Base-by-base conservation (phyloP, 2,888 invertebrate species). In the Synergus gifuensis region DNA sequence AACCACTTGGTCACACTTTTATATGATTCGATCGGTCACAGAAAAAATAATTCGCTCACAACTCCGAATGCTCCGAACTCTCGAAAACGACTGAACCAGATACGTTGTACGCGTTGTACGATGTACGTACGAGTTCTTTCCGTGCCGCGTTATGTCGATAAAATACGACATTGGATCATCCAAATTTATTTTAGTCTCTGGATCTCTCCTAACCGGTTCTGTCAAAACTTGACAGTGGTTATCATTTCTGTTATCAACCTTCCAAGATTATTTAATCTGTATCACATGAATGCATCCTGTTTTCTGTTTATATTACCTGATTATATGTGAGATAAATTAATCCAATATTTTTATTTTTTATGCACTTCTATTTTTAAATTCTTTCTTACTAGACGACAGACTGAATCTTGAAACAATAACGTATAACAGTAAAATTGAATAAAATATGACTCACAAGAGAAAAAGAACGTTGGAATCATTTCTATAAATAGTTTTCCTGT, bases 1-100 rank as follows among this genome's bases (percentile, higher is more conserved):
- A 12, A 22, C 49, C 40, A 44, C 5, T 44, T 42, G 18, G 18
- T 66, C 18, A 36, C 28, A 66, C 44, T 18, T 66, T 44, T 66
- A 42, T 46, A 49, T 69, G 46, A 69, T 49, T 69, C 16, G 28
- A 49, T 49, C n/a, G 11, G 28, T 49, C 36, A 49, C 22, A 46
- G 44, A 49, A 49, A 49, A 46, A 69, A 69, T 69, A 18, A n/a
- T 18, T 40, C 36, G 54, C 5, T 54, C 12, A 40, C 36, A 0
- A 12, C 11, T 1, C 18, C 60, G 12, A 54, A 49, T n/a, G 36
- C 73, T 36, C 36, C n/a, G 73, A 40, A 58, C 49, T 54, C 36
- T 58, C 36, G n/a, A 54, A 58, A 73, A 18, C 54, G 54, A 73
- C 73, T 73, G 73, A 73, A 58, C 36, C n/a, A 36, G 12, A 67